Evolutionary conservation across 1,140 invertebrate species (phyloP), one percentile per base, ranked within the genome.

Genomic region (Cotesia vestalis): DNA sequence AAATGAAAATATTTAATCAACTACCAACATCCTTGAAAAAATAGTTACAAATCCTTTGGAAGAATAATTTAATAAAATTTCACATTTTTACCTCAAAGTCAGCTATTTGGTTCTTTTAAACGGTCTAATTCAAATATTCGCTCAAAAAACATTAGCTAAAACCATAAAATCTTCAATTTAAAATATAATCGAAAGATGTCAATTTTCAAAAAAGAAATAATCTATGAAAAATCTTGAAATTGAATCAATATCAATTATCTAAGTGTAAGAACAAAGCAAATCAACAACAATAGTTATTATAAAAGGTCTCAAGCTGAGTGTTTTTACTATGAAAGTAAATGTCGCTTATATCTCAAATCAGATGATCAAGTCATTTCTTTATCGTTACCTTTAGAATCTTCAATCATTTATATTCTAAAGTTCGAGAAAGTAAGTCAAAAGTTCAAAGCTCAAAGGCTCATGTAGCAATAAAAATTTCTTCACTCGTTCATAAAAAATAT

Each of bases 331-430:
- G 57, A 59, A 59, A 17, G 57, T 59, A 59, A 59, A 59, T 59
- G 57, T 59, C 57, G 57, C 57, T 20, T 35, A 8, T 55, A 20
- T 20, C 9, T 6, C 20, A 17, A 27, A 59, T 59, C 5, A 17
- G 6, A 20, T 20, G 9, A 27, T 11, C 20, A 59, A 27, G 27
- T 20, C 53, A 14, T 20, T 27, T 59, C 57, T 20, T 59, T 59
- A 59, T 59, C 20, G 14, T 59, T 59, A 59, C 57, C 57, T 59
- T 59, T 59, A 59, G 57, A 59, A 59, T 17, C 57, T 59, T 59
- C 57, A 27, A 59, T 59, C 57, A 11, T 20, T 59, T 9, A 17
- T 20, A 20, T 9, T 59, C 14, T 9, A 59, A 59, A 59, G 57
- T 59, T 59, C 57, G 20, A 27, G 20, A 20, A 59, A 59, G 20